Conservation (phyloP, 2,888 invertebrate species). For the Gari tellinella region DNA sequence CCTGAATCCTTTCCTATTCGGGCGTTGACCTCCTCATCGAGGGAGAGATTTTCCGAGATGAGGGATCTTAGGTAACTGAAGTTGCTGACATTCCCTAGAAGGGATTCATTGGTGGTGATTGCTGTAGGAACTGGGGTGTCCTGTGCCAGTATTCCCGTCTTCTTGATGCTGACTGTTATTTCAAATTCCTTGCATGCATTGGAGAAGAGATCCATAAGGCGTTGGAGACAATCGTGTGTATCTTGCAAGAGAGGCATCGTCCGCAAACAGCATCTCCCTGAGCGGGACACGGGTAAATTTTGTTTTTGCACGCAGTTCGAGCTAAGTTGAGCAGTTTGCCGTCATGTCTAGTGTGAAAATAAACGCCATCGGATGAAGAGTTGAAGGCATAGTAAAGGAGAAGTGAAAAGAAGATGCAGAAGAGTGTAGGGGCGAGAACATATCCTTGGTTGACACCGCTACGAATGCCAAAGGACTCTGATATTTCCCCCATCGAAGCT, state of each 20-base stretch:
- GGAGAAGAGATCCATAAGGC: background rate
- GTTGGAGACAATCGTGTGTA: background rate
- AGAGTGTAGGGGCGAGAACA: background rate
- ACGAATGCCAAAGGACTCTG: background rate
- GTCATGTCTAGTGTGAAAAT: background rate
- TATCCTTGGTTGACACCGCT: background rate
- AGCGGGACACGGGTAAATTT: background rate
- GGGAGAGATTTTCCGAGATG: background rate
- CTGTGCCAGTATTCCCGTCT: background rate
- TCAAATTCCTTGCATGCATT: background rate
- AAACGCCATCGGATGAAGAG: no score
- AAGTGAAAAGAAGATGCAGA: background rate
- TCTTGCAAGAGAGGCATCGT: no score
- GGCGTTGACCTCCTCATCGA: conserved; percentile 18
- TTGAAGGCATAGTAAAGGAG: background rate
- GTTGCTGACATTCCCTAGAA: no score
- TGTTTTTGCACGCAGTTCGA: background rate
- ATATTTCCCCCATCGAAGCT: background rate
- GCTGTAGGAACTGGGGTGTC: background rate
- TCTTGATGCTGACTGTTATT: no score
- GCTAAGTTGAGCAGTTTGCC: background rate
- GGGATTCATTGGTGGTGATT: background rate
- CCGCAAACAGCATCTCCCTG: background rate
- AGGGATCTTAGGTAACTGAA: background rate
- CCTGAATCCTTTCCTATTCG: conserved; percentile 25